These are phyloP conservation scores for Anableps anableps DNA, from an alignment of 2,797 vertebrate species.

Conservation along the genomic window DNA sequence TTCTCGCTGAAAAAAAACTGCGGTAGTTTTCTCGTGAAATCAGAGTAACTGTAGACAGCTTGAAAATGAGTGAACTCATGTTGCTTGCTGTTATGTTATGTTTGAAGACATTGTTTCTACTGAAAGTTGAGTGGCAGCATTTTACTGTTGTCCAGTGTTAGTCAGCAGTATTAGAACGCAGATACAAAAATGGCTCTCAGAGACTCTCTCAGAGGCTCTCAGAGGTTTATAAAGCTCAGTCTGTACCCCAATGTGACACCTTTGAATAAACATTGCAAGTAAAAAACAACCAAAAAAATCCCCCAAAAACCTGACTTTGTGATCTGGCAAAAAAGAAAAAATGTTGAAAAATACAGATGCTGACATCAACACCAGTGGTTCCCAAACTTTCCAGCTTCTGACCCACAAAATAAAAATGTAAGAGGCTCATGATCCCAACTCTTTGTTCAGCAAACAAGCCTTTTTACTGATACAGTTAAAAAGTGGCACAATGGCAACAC, in stretches of 20 bases:
- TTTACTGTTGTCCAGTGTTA: neutral
- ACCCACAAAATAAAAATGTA: neutral
- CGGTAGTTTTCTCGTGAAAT: neutral
- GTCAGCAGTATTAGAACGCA: neutral
- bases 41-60: neutral
- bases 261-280: neutral
- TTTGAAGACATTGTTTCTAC: neutral
- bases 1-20: neutral
- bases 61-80: neutral
- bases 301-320: neutral
- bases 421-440: neutral
- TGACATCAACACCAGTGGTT: neutral
- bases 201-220: neutral
- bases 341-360: neutral
- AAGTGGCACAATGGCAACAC: neutral
- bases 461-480: neutral
- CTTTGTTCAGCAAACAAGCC: neutral
- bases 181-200: neutral
- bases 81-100: neutral
- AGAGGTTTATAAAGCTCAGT: neutral
- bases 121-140: neutral
- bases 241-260: neutral
- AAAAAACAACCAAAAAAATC: neutral
- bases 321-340: neutral
- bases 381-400: neutral